These are phyloP conservation scores for Enteromius mattozi DNA, from an alignment of 2,797 vertebrate genomes.

Conservation along the genomic window DNA sequence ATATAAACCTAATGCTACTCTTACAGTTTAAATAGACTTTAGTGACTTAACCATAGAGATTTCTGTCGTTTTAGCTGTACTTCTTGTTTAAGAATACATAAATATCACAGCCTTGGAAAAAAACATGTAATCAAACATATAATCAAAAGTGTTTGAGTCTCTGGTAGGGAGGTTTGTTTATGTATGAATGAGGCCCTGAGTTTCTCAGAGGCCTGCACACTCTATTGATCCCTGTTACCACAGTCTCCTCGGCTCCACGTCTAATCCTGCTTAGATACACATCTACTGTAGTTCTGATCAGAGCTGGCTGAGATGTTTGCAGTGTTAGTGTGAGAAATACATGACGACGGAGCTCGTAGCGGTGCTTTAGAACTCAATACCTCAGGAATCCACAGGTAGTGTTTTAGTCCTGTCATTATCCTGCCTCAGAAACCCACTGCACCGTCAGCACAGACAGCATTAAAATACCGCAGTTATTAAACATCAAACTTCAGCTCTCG, in stretches of 20 bases:
- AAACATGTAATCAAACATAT: neutral
- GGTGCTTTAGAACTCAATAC: constrained; percentile 65
- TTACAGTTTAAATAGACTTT: constrained; percentile 4
- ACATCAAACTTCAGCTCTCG: constrained; percentile 53
- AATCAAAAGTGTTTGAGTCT: constrained; percentile 4
- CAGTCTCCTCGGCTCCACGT: constrained; percentile 38
- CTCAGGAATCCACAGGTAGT: constrained; percentile 64
- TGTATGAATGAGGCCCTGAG: constrained; percentile 15
- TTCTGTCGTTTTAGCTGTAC: neutral
- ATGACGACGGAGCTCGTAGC: constrained; percentile 46
- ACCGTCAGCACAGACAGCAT: constrained; percentile 59
- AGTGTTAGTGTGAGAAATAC: constrained; percentile 50
- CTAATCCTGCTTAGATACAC: constrained; percentile 38
- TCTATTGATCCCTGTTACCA: constrained; percentile 34
- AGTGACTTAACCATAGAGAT: neutral
- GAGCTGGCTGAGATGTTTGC: constrained; percentile 38
- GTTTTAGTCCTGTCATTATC: constrained; percentile 59
- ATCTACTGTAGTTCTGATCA: constrained; percentile 51
- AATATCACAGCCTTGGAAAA: constrained; percentile 4
- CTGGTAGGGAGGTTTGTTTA: constrained; percentile 14
- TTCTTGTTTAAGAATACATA: constrained; percentile 16
- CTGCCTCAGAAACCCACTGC: constrained; percentile 41
- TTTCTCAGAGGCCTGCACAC: constrained; percentile 18
- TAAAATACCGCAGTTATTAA: constrained; percentile 66
- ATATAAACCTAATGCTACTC: neutral